Evolutionary conservation across 2,888 invertebrate genomes (phyloP).

Genomic region (Drosophila birchii): DNA sequence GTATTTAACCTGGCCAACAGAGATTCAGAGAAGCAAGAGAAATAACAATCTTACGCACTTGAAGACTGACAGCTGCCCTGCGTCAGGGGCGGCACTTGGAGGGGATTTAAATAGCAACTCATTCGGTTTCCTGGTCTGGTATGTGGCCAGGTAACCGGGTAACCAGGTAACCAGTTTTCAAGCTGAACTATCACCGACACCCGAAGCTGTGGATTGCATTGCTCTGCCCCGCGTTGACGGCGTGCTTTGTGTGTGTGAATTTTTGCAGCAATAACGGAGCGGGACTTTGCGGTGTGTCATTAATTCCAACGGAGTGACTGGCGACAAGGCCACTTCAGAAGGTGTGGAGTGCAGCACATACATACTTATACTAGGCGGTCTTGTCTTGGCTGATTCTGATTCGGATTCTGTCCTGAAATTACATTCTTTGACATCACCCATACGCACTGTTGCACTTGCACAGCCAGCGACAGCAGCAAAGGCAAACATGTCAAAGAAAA

Average conservation of each 20-base stretch:
- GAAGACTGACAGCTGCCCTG: conserved; percentile 54
- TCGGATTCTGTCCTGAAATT: neutral
- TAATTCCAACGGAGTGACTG: conserved; percentile 50
- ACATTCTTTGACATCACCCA: conserved; percentile 54
- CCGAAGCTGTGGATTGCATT: conserved; percentile 30
- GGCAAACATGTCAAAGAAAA: no score
- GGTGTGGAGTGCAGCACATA: conserved; percentile 28
- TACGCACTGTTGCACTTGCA: conserved; percentile 54
- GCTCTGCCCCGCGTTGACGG: conserved; percentile 1
- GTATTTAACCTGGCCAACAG: conserved; percentile 37
- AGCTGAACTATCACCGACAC: conserved; percentile 44
- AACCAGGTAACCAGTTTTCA: conserved; percentile 53
- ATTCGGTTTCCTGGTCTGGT: conserved; percentile 47
- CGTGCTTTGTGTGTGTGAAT: conserved; percentile 13
- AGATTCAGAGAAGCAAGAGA: conserved; percentile 1
- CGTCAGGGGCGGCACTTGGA: conserved; percentile 64
- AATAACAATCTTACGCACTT: conserved; percentile 57
- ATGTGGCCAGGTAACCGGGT: conserved; percentile 17
- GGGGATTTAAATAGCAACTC: neutral
- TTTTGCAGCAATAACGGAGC: conserved; percentile 61
- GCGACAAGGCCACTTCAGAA: conserved; percentile 65
- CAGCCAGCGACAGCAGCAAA: neutral
- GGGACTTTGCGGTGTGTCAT: conserved; percentile 48
- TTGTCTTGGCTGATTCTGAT: conserved; percentile 14
- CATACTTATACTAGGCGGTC: conserved; percentile 5